Conservation (phyloP, 2,113 vertebrate species). For the Pithys albifrons region DNA sequence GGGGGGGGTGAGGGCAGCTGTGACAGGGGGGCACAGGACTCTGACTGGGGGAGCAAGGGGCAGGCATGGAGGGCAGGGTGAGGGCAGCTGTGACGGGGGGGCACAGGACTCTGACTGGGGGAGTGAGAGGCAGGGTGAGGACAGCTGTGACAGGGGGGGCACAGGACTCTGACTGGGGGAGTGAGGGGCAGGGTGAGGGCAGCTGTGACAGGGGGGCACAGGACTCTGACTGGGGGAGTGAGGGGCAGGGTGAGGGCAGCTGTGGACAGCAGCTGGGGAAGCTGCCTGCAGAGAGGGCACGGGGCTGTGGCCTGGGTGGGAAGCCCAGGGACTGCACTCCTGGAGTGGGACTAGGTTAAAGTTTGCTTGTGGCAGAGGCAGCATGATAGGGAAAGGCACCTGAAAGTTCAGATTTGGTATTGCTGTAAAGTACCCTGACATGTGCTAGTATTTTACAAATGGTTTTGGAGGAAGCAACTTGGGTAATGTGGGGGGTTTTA, state of each 20-base stretch:
- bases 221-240: background rate
- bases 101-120: rapidly evolving
- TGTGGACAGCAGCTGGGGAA: rapidly evolving
- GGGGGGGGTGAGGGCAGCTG: too few relatives aligned
- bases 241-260: background rate
- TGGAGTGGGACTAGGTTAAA: background rate
- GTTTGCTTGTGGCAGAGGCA: background rate
- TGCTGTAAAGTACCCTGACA: background rate
- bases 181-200: too few relatives aligned
- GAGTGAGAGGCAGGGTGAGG: too few relatives aligned
- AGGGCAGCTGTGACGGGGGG: rapidly evolving
- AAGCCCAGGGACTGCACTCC: rapidly evolving
- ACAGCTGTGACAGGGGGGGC: rapidly evolving
- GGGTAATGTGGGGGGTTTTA: background rate
- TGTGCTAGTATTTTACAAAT: background rate
- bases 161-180: too few relatives aligned
- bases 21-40: too few relatives aligned
- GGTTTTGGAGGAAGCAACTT: background rate
- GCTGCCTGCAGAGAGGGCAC: background rate
- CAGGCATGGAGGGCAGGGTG: too few relatives aligned
- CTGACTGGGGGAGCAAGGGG: too few relatives aligned
- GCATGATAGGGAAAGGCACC: background rate
- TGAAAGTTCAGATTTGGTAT: background rate
- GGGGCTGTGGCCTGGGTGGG: rapidly evolving
- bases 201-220: rapidly evolving